Evolutionary conservation across 2,888 invertebrate species (phyloP).

Genomic region (Acleris literana): DNA sequence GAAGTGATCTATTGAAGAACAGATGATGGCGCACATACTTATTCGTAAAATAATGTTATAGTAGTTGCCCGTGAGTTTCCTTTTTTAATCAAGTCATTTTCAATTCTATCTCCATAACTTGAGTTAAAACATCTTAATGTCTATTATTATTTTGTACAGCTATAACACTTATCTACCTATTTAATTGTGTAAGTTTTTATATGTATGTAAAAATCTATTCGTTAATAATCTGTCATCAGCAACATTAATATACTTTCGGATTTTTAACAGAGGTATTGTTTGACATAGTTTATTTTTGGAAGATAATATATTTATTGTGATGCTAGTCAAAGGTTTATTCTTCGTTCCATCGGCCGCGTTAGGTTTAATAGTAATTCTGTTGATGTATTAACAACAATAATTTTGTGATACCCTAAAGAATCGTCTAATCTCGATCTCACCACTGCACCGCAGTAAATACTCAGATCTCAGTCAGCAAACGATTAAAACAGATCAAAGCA

Average conservation of each 20-base stretch:
- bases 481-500: conserved; percentile 81
- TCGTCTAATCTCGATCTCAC: conserved; percentile 38
- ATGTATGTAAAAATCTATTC: conserved; percentile 39
- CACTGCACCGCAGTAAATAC: conserved; percentile 62
- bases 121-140: conserved; percentile 78
- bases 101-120: conserved; percentile 73
- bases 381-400: not conserved
- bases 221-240: conserved; percentile 66
- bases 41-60: not conserved
- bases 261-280: conserved; percentile 73
- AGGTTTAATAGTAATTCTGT: not conserved
- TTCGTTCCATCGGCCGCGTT: not conserved
- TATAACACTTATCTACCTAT: conserved; percentile 63
- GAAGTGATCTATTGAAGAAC: no score
- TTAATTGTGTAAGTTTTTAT: conserved; percentile 30
- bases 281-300: conserved; percentile 57
- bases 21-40: not conserved
- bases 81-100: conserved; percentile 45
- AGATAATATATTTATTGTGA: conserved; percentile 43
- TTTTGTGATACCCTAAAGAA: conserved; percentile 38
- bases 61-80: conserved; percentile 39
- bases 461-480: conserved; percentile 75
- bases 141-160: conserved; percentile 58
- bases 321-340: conserved; percentile 2
- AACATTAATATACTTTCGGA: conserved; percentile 74